These are phyloP conservation scores for Microplitis demolitor DNA, from an alignment of 1,140 invertebrate species.

Conservation along the genomic window DNA sequence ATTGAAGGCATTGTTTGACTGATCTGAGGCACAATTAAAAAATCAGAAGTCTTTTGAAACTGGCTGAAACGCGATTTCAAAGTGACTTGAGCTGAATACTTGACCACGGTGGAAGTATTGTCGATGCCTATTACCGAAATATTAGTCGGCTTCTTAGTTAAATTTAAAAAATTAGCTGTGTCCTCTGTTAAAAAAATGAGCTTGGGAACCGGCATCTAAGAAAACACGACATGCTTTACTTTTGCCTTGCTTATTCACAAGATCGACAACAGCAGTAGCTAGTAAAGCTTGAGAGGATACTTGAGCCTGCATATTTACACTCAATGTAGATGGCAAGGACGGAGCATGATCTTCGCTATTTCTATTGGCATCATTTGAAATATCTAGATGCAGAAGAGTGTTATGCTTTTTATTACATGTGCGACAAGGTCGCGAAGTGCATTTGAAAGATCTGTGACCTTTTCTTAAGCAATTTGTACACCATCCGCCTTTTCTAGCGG, in stretches of 20 bases:
- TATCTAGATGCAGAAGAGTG: not conserved
- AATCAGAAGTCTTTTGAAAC: constrained; percentile 1
- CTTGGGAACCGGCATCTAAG: constrained; percentile 26
- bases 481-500: not conserved
- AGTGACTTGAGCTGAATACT: not conserved
- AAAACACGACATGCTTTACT: constrained; percentile 19
- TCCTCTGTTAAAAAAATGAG: constrained; percentile 23
- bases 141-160: not conserved
- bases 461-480: constrained; percentile 9
- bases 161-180: constrained; percentile 7
- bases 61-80: not conserved
- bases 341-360: not conserved
- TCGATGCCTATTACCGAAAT: not conserved
- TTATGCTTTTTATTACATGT: constrained; percentile 1
- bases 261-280: constrained; percentile 16
- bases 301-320: not conserved
- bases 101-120: not conserved
- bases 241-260: constrained; percentile 16
- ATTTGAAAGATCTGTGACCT: not conserved
- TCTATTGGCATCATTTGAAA: not conserved
- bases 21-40: constrained; percentile 24
- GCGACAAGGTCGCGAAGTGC: not conserved
- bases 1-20: constrained; percentile 1
- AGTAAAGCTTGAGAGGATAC: constrained; percentile 6
- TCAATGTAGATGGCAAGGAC: not conserved